Percentiles rank a stretch among this genome's conserved stretches.
These are phyloP conservation scores for Lasioglossum villosulum DNA, from an alignment of 2,888 invertebrate species.

Conservation along the genomic window DNA sequence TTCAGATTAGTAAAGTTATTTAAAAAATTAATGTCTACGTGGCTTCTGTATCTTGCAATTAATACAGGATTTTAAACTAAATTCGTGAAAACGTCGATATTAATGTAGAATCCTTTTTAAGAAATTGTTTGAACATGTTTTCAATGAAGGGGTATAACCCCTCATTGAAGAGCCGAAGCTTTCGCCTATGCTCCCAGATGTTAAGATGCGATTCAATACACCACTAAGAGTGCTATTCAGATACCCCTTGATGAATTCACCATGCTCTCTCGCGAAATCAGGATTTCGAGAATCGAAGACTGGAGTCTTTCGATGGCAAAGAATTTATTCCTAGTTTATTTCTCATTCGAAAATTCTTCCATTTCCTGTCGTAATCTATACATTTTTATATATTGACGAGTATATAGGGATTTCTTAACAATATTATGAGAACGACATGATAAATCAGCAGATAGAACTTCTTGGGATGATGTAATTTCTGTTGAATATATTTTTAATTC, in stretches of 20 bases:
- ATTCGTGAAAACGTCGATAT: neutral
- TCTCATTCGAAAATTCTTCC: neutral
- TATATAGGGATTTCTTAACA: neutral
- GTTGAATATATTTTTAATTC: neutral
- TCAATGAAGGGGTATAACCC: neutral
- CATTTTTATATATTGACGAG: neutral
- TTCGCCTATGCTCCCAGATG: neutral
- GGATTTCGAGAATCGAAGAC: neutral
- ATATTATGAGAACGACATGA: neutral
- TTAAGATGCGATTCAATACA: neutral
- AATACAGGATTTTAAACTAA: neutral
- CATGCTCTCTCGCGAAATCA: constrained; percentile 3
- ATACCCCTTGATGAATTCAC: neutral
- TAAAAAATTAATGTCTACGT: no score
- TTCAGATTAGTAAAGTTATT: no score
- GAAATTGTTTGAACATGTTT: neutral
- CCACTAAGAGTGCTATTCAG: neutral
- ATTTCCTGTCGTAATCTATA: no score
- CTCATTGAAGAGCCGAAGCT: neutral
- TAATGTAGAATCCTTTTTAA: neutral
- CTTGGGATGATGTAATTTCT: neutral
- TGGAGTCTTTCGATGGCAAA: neutral
- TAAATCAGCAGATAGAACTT: neutral
- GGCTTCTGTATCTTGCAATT: no score
- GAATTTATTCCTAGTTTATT: neutral